phyloP scores from a whole-genome alignment of 1,140 invertebrate genomes.

The Andricus grossulariae region DNA sequence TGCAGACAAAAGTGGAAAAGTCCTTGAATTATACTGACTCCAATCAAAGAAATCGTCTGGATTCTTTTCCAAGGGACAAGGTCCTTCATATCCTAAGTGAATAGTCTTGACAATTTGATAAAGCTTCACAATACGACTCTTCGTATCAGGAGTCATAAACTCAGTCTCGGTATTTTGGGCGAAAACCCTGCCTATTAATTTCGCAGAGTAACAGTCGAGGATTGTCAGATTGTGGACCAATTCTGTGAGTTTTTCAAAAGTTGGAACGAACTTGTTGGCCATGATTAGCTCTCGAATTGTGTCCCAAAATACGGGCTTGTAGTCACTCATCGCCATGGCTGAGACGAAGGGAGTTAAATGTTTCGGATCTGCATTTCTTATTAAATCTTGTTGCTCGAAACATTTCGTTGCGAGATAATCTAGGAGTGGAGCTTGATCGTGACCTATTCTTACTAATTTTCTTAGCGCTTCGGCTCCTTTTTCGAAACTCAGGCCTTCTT shows the following conservation, averaged over 20 bases:
- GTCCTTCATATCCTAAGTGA: constrained; percentile 72
- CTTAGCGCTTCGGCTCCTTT: constrained; percentile 73
- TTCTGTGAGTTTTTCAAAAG: constrained; percentile 66
- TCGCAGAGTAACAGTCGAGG: constrained; percentile 76
- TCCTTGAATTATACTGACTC: constrained; percentile 34
- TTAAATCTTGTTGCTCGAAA: constrained; percentile 62
- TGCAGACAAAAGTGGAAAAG: constrained; percentile 64
- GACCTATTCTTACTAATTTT: constrained; percentile 75
- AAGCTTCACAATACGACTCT: constrained; percentile 73
- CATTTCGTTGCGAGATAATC: constrained; percentile 76
- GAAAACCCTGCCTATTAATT: constrained; percentile 75
- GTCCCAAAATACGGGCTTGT: constrained; percentile 77
- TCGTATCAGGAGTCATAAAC: background rate
- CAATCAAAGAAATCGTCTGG: constrained; percentile 42
- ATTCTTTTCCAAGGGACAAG: constrained; percentile 63
- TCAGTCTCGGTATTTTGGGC: constrained; percentile 43
- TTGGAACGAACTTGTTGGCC: constrained; percentile 64
- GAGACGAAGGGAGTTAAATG: constrained; percentile 74
- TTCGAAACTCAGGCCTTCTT: constrained; percentile 74
- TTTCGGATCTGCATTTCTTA: constrained; percentile 59
- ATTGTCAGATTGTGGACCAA: constrained; percentile 75
- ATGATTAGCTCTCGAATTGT: constrained; percentile 69
- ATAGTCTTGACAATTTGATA: constrained; percentile 77
- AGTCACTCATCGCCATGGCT: constrained; percentile 77
- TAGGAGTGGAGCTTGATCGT: constrained; percentile 76